Percentiles rank a stretch among this genome's conserved stretches.
Evolutionary conservation across 2,888 invertebrate species (phyloP).

Genomic region (Chironomus riparius): DNA sequence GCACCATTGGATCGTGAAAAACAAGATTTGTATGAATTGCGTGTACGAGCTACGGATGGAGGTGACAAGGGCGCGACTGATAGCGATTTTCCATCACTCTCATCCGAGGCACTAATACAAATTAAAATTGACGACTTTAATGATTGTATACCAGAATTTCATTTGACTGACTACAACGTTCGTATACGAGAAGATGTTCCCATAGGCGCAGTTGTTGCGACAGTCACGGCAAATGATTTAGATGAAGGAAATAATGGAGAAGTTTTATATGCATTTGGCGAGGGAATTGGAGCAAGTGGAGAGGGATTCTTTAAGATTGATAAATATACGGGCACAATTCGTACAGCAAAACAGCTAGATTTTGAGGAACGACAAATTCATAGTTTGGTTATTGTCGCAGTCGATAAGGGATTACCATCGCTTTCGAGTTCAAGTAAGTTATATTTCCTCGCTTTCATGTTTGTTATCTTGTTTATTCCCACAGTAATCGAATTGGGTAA

Average conservation of each 20-base stretch:
- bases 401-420: slow-evolving; percentile 76
- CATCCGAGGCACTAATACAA: slow-evolving; percentile 73
- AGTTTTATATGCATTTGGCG: slow-evolving; percentile 69
- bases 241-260: slow-evolving; percentile 77
- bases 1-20: slow-evolving; percentile 76
- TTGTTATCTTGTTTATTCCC: too few relatives aligned
- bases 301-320: slow-evolving; percentile 75
- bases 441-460: not conserved
- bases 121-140: slow-evolving; percentile 83
- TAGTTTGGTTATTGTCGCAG: slow-evolving; percentile 75
- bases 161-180: slow-evolving; percentile 62
- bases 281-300: slow-evolving; percentile 51
- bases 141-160: slow-evolving; percentile 78
- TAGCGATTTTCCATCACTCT: slow-evolving; percentile 47
- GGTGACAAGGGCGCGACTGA: slow-evolving; percentile 48
- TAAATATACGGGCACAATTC: slow-evolving; percentile 72
- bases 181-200: slow-evolving; percentile 89
- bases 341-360: slow-evolving; percentile 68
- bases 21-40: slow-evolving; percentile 68
- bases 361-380: slow-evolving; percentile 85
- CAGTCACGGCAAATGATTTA: slow-evolving; percentile 70
- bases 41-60: slow-evolving; percentile 70
- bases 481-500: too few relatives aligned
- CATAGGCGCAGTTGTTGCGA: slow-evolving; percentile 74
- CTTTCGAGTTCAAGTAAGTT: slow-evolving; percentile 49